phyloP scores from a whole-genome alignment of 2,113 vertebrate species.

The Triplophysa dalaica region DNA sequence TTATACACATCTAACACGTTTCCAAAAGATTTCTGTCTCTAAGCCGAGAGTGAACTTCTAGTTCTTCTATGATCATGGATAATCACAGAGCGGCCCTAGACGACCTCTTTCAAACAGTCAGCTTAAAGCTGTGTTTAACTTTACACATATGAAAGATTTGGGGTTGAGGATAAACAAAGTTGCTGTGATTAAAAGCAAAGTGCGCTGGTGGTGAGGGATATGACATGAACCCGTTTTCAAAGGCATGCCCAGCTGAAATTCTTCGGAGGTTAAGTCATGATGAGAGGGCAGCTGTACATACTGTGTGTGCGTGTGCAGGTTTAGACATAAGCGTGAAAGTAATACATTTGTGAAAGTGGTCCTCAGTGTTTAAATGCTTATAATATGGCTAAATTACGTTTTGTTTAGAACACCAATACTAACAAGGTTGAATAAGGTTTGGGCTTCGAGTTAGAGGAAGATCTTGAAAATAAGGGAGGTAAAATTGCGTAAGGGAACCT shows the following conservation, averaged over 20 bases:
- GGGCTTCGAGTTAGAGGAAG: too few species aligned
- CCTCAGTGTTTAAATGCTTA: too few species aligned
- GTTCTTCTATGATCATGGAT: slow-evolving; percentile 43
- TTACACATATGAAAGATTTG: slow-evolving; percentile 50
- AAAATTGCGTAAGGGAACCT: too few species aligned
- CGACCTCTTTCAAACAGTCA: slow-evolving; percentile 34
- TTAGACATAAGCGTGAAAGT: too few species aligned
- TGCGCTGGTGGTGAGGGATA: slow-evolving; percentile 41
- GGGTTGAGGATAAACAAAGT: slow-evolving; percentile 49
- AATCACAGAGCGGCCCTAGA: slow-evolving; percentile 40
- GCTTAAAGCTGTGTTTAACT: slow-evolving; percentile 26
- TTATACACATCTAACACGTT: slow-evolving; percentile 6
- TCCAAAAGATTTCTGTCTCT: slow-evolving; percentile 30
- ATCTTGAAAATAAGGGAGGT: too few species aligned
- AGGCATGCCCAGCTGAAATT: slow-evolving; percentile 61
- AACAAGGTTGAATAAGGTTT: too few species aligned
- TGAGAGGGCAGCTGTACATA: slow-evolving; percentile 61
- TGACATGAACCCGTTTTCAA: slow-evolving; percentile 47
- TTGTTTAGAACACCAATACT: too few species aligned
- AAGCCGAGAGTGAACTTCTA: slow-evolving; percentile 23
- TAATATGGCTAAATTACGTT: too few species aligned
- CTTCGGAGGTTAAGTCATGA: slow-evolving; percentile 64
- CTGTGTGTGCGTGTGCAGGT: slow-evolving; percentile 24
- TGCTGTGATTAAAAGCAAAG: slow-evolving; percentile 53
- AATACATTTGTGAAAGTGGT: too few species aligned